Base-by-base conservation (phyloP, 2,113 vertebrate species). In the Merops nubicus region DNA sequence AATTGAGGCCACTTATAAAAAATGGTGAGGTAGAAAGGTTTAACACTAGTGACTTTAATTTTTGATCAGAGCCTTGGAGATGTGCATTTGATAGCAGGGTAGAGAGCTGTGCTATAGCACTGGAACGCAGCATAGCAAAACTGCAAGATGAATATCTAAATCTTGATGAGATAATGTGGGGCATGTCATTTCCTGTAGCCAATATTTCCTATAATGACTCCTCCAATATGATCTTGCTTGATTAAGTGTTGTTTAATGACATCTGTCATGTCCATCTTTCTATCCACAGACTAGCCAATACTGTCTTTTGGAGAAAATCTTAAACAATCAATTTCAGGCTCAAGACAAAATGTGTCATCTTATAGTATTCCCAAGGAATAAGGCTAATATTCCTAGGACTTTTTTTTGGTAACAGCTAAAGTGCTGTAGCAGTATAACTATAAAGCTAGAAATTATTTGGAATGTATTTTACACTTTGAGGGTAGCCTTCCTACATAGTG, bases 121-220 rank as follows among this genome's bases (percentile, higher is more conserved):
- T 51, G 57, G 64, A 38, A 59, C 19, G 13, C 21, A 9, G 13
- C n/a, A 11, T 43, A 29, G 48, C 51, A 83, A 72, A 79, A 68
- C 69, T 81, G 26, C 42, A 33, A 36, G 19, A 33, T 42, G 12
- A 63, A 38, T 77, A 88, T 57, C 47, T 31, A 78, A 85, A 69
- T 51, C 17, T 91, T 70, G 85, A 86, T 51, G 79, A 92, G 72
- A 84, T 81, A 91, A 86, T 75, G 34, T 70, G 64, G 63, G 29
- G 31, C 78, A 67, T 70, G 76, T 84, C 5, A 72, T 90, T 94
- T 97, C 75, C 92, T 93, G 64, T 33, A 88, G 92, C 88, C 90
- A 90, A 4, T 97, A 95, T 94, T 93, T 95, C 87, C 84, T 93
- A 72, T 59, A 96, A 93, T 77, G 65, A 88, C 93, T 91, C 72